Percentiles rank a stretch among this genome's conserved stretches.
phyloP scores from a whole-genome alignment of 2,113 vertebrate species.

The Saccopteryx bilineata region DNA sequence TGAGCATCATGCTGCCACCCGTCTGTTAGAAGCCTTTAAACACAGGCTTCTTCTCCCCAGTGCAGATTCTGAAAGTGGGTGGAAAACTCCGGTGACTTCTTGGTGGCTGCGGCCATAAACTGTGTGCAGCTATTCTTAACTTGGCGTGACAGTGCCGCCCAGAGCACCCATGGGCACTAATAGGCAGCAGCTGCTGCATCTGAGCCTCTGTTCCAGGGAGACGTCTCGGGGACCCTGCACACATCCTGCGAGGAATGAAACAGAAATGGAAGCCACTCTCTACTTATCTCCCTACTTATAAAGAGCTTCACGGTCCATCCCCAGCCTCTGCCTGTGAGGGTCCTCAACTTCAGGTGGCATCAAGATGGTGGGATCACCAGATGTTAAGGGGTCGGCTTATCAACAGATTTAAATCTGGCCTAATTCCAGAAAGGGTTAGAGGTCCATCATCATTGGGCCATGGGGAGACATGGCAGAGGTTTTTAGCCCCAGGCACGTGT shows the following conservation, averaged over 20 bases:
- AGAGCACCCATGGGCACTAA: conserved; percentile 41
- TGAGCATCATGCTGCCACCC: conserved; percentile 7
- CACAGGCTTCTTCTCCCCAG: conserved; percentile 68
- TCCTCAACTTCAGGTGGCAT: fast-evolving
- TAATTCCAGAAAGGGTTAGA: not conserved
- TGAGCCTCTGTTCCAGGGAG: not conserved
- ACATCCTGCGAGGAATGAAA: not conserved
- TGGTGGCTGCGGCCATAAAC: conserved; percentile 51
- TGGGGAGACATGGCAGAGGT: not conserved
- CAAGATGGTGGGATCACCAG: fast-evolving
- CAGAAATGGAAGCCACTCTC: no score
- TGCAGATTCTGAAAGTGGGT: conserved; percentile 44
- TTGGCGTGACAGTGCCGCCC: conserved; percentile 71
- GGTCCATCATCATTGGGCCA: not conserved
- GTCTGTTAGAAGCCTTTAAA: conserved; percentile 55
- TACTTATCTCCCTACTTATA: fast-evolving
- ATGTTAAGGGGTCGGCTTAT: not conserved
- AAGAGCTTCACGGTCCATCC: not conserved
- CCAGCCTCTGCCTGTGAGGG: fast-evolving
- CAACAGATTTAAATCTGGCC: not conserved
- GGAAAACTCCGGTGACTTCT: conserved; percentile 48
- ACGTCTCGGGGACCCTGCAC: fast-evolving
- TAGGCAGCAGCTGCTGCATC: conserved; percentile 33
- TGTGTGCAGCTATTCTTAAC: conserved; percentile 75
- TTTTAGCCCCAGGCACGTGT: fast-evolving